Evolutionary conservation across 2,888 invertebrate genomes (phyloP), one percentile per base, ranked within the genome.

Genomic region (Podotricha telesiphe): DNA sequence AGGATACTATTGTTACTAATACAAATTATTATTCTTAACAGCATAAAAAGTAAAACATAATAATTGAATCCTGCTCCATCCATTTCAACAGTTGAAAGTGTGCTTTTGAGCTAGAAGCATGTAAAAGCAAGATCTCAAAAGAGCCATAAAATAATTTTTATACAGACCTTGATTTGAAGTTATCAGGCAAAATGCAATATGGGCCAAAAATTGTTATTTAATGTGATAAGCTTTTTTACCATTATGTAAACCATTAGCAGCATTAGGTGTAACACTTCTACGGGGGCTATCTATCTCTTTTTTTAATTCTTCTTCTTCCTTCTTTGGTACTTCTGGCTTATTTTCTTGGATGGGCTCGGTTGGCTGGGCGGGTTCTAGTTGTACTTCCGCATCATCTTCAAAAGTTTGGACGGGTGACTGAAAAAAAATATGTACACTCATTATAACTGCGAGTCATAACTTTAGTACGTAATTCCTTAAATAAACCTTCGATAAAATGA

Each of bases 211-310:
- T 47, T 47, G 47, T n/a, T 17, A 37, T 37, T 37, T 37, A 28
- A 1, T 37, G 10, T 37, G 37, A 37, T 37, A 28, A 28, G 37
- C 37, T 42, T 56, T 42, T 28, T 34, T 47, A 34, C 42, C 42
- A 17, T 28, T 55, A 68, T 11, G 19, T 69, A 76, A 74, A 90
- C 92, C 93, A 76, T 90, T 92, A 42, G 89, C 88, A 74, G 92
- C 91, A 73, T 86, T 93, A 40, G 93, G 93, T 10, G 93, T 92
- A 17, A 92, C 81, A 78, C 93, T 93, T 73, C 93, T 85, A 5
- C 92, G 80, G 0, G 93, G 92, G 65, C 93, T 93, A 62, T 92
- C 92, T 74, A 86, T 90, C 76, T 90, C 91, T 78, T 84, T 88
- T 70, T 85, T 86, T 68, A 87, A 58, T 70, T 91, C 89, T 53